A percentile compares a stretch with the other conserved stretches of the same genome.
These are phyloP conservation scores for Meda fulgida DNA, from an alignment of 2,797 vertebrate genomes.

Conservation along the genomic window DNA sequence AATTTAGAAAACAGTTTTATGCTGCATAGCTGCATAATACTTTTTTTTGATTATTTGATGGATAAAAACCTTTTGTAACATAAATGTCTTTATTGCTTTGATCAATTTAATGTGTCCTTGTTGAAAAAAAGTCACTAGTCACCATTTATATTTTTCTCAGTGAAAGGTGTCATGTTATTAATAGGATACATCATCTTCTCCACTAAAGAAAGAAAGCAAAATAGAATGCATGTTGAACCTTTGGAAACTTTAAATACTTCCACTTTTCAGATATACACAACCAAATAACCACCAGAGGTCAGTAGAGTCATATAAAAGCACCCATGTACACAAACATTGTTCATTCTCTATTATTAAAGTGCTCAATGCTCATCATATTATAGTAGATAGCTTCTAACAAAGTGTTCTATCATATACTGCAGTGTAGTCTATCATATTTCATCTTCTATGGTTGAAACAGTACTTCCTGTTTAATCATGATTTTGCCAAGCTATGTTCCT, in stretches of 20 bases:
- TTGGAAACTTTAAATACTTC: background rate
- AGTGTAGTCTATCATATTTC: background rate
- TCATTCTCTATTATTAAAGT: background rate
- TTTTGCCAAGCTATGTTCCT: background rate
- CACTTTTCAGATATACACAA: background rate
- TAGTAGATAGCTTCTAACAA: background rate
- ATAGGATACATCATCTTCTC: background rate
- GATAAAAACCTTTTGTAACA: background rate
- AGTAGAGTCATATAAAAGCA: slow-evolving; percentile 45
- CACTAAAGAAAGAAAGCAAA: background rate
- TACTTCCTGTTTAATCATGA: background rate
- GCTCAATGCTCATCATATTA: background rate
- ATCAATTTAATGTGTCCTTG: background rate
- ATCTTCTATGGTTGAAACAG: background rate
- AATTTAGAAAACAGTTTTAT: too few species aligned
- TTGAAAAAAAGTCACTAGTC: background rate
- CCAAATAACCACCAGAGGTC: slow-evolving; percentile 52
- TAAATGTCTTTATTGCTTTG: background rate
- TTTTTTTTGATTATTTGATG: too few species aligned
- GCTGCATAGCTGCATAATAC: too few species aligned
- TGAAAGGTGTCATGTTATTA: background rate
- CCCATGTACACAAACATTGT: background rate
- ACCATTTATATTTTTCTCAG: background rate
- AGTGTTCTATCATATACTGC: background rate
- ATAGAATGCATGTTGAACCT: background rate